A percentile compares a stretch with the other conserved stretches of the same genome.
Evolutionary conservation across 2,113 vertebrate genomes (phyloP).

Genomic region (Cichladusa arquata): DNA sequence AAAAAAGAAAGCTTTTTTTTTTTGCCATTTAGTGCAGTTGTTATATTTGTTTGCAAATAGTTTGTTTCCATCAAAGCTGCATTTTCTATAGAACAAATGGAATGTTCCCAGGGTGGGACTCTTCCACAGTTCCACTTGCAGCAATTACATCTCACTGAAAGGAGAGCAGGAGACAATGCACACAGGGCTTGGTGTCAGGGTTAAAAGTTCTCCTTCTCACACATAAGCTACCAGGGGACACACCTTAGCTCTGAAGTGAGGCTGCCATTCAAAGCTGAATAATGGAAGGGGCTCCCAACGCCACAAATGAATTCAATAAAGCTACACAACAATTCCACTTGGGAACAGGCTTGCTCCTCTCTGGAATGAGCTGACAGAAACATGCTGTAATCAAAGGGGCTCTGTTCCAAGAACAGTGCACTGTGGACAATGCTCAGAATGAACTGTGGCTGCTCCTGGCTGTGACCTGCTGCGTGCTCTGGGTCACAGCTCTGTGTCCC

Average conservation of each 20-base stretch:
- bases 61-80: not conserved
- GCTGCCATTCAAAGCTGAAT: not conserved
- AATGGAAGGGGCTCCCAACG: not conserved
- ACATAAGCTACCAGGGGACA: fast-evolving
- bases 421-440: not conserved
- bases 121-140: not conserved
- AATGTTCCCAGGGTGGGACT: fast-evolving
- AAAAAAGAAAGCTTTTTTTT: too few species aligned
- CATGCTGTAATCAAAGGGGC: not conserved
- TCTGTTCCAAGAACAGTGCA: slow-evolving; percentile 5
- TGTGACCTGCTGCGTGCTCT: not conserved
- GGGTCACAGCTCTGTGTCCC: not conserved
- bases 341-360: not conserved
- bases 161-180: not conserved
- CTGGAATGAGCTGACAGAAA: slow-evolving; percentile 11
- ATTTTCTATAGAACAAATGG: not conserved
- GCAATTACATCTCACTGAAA: not conserved
- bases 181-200: not conserved
- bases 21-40: not conserved
- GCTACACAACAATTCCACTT: not conserved
- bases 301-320: not conserved
- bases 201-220: not conserved
- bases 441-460: not conserved
- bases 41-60: not conserved
- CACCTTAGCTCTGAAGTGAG: not conserved